Evolutionary conservation across 2,797 vertebrate species (phyloP).

Genomic region (Gobio occitaniae): DNA sequence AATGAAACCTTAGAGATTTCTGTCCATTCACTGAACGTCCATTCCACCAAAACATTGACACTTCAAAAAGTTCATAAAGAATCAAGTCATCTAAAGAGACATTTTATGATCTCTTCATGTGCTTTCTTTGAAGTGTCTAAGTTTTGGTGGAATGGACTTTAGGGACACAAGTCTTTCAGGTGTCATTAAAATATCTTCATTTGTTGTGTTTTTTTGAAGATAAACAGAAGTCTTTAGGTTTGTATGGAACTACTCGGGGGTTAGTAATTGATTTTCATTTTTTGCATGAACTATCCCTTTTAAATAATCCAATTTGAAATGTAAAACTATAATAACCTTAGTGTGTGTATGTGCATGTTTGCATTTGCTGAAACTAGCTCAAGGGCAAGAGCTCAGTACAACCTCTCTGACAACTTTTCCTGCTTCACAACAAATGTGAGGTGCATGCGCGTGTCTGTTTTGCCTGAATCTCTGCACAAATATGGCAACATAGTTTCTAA

Average conservation of each 20-base stretch:
- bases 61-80: neutral
- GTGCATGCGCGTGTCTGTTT: neutral
- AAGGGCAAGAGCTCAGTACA: neutral
- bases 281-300: neutral
- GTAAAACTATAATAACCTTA: neutral
- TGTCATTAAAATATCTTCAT: neutral
- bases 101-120: neutral
- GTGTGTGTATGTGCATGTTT: neutral
- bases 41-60: neutral
- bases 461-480: slow-evolving; percentile 13
- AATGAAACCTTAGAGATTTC: neutral
- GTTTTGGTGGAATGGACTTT: neutral
- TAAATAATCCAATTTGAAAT: neutral
- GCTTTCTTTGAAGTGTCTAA: neutral
- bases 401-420: neutral
- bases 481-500: slow-evolving; percentile 1
- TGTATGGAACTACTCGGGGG: neutral
- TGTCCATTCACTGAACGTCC: neutral
- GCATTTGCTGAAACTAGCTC: slow-evolving; percentile 15
- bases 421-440: neutral
- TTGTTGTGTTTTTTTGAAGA: neutral
- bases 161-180: neutral
- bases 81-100: neutral
- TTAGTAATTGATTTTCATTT: neutral
- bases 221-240: neutral